Conservation (phyloP, 2,113 vertebrate species). For the Thunnus thynnus region DNA sequence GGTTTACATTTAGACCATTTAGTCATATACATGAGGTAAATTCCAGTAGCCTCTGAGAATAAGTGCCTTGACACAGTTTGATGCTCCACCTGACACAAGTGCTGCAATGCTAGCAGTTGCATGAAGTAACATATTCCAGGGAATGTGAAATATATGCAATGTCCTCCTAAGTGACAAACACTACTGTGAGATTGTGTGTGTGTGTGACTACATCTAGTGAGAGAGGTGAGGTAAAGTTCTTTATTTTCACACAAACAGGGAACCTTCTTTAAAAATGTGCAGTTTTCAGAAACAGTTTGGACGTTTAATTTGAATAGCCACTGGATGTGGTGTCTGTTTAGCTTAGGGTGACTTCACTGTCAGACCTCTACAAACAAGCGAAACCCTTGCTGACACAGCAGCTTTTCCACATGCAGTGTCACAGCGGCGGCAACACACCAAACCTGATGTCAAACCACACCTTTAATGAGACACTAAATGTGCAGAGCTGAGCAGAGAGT, state of each 20-base stretch:
- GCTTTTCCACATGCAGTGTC: constrained; percentile 36
- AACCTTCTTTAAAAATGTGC: background rate
- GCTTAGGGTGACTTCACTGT: constrained; percentile 4
- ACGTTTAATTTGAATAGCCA: constrained; percentile 21
- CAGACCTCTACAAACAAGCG: constrained; percentile 33
- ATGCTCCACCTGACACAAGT: too few species aligned
- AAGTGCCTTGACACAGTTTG: too few species aligned
- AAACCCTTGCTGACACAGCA: constrained; percentile 48
- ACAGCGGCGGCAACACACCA: constrained; percentile 40
- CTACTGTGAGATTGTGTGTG: background rate
- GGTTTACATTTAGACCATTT: too few species aligned
- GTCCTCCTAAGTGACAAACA: too few species aligned
- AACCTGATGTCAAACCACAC: constrained; percentile 52
- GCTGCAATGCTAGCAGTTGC: too few species aligned
- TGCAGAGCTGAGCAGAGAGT: constrained; percentile 60
- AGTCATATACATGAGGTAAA: too few species aligned
- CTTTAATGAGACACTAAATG: constrained; percentile 71
- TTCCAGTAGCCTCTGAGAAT: too few species aligned
- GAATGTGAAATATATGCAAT: too few species aligned
- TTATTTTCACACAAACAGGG: background rate
- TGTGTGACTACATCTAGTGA: background rate
- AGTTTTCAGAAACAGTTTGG: constrained; percentile 5
- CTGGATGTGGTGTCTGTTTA: background rate
- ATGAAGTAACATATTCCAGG: too few species aligned
- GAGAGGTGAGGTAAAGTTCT: background rate